Base-by-base conservation (phyloP, 2,888 invertebrate species). In the Cephus pulcher region DNA sequence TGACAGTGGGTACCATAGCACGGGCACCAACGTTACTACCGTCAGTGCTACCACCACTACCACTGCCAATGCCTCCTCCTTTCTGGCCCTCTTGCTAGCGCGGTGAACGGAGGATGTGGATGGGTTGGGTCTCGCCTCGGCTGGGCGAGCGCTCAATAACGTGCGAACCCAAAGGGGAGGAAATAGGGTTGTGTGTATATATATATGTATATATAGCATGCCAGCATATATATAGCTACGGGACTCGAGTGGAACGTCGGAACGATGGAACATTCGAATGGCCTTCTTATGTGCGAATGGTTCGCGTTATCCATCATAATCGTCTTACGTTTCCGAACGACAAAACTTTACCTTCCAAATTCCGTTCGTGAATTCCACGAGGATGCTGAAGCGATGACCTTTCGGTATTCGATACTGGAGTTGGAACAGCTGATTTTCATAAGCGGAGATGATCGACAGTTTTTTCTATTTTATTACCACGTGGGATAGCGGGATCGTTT, bases 111-210 rank as follows among this genome's bases (percentile, higher is more conserved):
- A 89, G 90, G 88, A 89, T 88, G 91, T 88, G 91, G 92, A 92
- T 92, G 92, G 92, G 93, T 93, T 92, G 93, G 92, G 92, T 93
- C 92, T 93, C 92, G 92, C 93, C 93, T 92, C 93, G 92, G 92
- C 93, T 93, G 93, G 93, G 91, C 93, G 92, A 92, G 92, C 93
- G 93, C 93, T 93, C 93, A 93, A 93, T 93, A 93, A 93, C 92
- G 93, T 93, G 93, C 93, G 93, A 93, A 93, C 92, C 92, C 92
- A 92, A 93, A 92, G 92, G 92, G 92, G 92, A 92, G 92, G 92
- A 92, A 90, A 89, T 87, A 87, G 81, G 84, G 84, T 87, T 83
- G 23, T 56, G 88, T 83, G 0, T 15, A 15, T 15, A 40, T 40
- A 40, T 12, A 40, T 40, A 40, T 12, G 0, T 40, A 23, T 15